Percentiles rank a stretch among this genome's conserved stretches.
Conservation (phyloP, 2,797 vertebrate species). For the Enteromius viviparus region DNA sequence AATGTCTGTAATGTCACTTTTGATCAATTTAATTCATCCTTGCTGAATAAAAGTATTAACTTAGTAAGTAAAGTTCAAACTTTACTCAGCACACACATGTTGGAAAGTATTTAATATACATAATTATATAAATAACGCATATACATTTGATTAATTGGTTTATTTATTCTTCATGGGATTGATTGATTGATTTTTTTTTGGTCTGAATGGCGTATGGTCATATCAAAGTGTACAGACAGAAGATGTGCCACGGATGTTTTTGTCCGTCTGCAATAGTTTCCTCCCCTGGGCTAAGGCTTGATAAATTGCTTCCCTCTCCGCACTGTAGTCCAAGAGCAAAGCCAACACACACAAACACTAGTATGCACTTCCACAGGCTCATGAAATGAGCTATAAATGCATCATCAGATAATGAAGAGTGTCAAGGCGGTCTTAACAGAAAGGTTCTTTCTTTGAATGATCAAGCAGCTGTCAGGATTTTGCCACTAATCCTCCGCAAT, state of each 20-base stretch:
- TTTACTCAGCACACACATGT: neutral
- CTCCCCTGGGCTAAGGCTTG: conserved; percentile 54
- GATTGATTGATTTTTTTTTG: neutral
- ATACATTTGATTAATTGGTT: neutral
- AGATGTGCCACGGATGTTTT: conserved; percentile 54
- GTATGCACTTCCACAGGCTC: conserved; percentile 37
- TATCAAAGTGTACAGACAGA: conserved; percentile 41
- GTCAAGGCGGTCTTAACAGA: conserved; percentile 52
- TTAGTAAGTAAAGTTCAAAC: neutral
- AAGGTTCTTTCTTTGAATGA: conserved; percentile 52
- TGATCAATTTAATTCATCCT: neutral
- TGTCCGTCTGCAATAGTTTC: conserved; percentile 54
- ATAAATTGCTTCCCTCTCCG: conserved; percentile 64
- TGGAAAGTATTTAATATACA: neutral
- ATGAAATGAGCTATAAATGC: conserved; percentile 50
- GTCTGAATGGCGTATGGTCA: conserved; percentile 7
- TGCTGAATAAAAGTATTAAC: neutral
- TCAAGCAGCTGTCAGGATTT: conserved; percentile 53
- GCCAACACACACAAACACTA: conserved; percentile 46
- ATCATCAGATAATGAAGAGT: conserved; percentile 55
- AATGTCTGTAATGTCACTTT: neutral
- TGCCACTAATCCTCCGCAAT: conserved; percentile 22
- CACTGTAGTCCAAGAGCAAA: conserved; percentile 60
- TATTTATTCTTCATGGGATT: neutral
- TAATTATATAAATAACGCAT: neutral